Evolutionary conservation across 2,888 invertebrate genomes (phyloP), one percentile per base, ranked within the genome.

Genomic region (Lithophane socia): DNA sequence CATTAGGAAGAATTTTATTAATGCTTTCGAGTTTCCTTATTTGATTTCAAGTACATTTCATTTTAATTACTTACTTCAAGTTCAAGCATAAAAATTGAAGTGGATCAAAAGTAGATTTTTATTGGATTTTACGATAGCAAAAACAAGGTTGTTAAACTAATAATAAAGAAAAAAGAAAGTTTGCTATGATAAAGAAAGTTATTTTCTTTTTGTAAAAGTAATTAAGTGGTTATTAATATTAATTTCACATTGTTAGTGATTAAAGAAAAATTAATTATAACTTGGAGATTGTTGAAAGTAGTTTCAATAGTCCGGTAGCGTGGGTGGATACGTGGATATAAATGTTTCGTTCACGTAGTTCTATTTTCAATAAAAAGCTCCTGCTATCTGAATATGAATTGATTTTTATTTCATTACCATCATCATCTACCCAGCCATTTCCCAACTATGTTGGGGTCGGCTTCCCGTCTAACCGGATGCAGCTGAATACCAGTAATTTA

Each of bases 31-130:
- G 12, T 44, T 52, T 42, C 13, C 18, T 63, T 56, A 7, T 65
- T 21, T 7, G 16, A 47, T 78, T 37, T 37, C 56, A 37, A 63
- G 29, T 56, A 52, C 12, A 67, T 75, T 76, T 16, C 2, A 18
- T 21, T 42, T 76, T 42, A 49, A 58, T 60, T 29, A 29, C 29
- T 47, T 52, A 64, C 5, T 61, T 79, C 54, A 49, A 29, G 2
- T 29, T 18, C 5, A 58, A 3, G 42, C 21, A 54, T 66, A 37
- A 60, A 66, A 8, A 71, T 47, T 54, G 16, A 47, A 71, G 54
- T 0, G 13, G 24, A 56, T 61, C n/a, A 61, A 66, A 79, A 79
- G 24, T 54, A 44, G 10, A 79, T 47, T 52, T 58, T 64, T 64
- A 68, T 58, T 79, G 9, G 52, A 77, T 69, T 58, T 64, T 29